These are phyloP conservation scores for Pempheris klunzingeri DNA, from an alignment of 2,797 vertebrate genomes.

Conservation along the genomic window DNA sequence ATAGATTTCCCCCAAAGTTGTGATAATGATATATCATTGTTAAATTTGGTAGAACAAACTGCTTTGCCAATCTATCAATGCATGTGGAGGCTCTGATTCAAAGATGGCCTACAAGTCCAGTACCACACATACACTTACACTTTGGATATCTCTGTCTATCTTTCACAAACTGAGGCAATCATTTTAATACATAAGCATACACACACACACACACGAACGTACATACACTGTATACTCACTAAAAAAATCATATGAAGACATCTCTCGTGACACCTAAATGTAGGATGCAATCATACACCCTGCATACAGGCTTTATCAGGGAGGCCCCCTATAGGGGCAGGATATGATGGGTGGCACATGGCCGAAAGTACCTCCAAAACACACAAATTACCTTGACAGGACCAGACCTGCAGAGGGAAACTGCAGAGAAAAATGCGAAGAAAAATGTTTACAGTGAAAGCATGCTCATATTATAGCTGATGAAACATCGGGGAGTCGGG, in stretches of 20 bases:
- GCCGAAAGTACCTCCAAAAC: constrained; percentile 63
- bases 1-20: constrained; percentile 99
- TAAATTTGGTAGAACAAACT: constrained; percentile 99
- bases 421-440: constrained; percentile 68
- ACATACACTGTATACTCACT: too few species aligned
- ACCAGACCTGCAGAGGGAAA: constrained; percentile 55
- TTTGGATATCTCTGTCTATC: constrained; percentile 22
- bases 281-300: constrained; percentile 27
- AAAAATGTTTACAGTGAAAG: constrained; percentile 81
- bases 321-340: constrained; percentile 32
- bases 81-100: constrained; percentile 89
- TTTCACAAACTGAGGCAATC: constrained; percentile 17
- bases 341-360: constrained; percentile 58
- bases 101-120: constrained; percentile 62
- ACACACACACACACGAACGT: constrained; percentile 3
- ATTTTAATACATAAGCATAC: constrained; percentile 16
- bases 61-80: constrained; percentile 98
- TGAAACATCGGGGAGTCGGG: constrained; percentile 71
- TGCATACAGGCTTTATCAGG: constrained; percentile 38
- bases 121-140: constrained; percentile 31
- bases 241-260: constrained; percentile 23
- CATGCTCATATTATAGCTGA: constrained; percentile 75
- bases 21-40: constrained; percentile 99
- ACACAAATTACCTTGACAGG: constrained; percentile 66
- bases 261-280: constrained; percentile 28